A percentile compares a stretch with the other conserved stretches of the same genome.
Conservation (phyloP, 1,140 invertebrate species). For the Anagrus nilaparvatae region DNA sequence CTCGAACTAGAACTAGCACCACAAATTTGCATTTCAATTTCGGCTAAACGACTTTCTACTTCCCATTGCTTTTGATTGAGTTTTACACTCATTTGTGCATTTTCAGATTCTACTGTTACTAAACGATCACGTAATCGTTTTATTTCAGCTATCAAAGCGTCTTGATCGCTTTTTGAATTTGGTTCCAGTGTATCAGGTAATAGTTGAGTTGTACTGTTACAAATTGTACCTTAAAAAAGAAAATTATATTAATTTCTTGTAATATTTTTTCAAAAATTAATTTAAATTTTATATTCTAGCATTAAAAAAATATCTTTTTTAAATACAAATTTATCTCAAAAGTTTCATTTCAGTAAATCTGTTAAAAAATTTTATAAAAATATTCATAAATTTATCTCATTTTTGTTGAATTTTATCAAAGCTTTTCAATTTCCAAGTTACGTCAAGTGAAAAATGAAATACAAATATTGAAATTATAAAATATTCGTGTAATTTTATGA, state of each 20-base stretch:
- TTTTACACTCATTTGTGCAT: constrained; percentile 83
- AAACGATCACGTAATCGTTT: constrained; percentile 80
- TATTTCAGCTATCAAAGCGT: constrained; percentile 81
- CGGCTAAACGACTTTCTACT: constrained; percentile 84
- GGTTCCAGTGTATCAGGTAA: background rate
- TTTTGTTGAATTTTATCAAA: no score
- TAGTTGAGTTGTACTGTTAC: constrained; percentile 50
- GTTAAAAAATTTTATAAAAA: no score
- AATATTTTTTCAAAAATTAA: background rate
- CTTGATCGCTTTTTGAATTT: constrained; percentile 51
- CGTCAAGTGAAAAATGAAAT: no score
- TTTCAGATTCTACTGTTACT: constrained; percentile 83
- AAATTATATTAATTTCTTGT: background rate
- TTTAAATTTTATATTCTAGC: background rate
- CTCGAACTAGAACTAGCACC: constrained; percentile 68
- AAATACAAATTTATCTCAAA: no score
- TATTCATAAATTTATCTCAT: no score
- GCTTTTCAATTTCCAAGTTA: no score
- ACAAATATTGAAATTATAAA: no score
- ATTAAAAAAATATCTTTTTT: no score
- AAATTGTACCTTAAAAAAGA: constrained; percentile 35
- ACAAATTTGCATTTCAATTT: constrained; percentile 96
- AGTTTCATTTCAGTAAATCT: no score
- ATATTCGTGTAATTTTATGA: no score
- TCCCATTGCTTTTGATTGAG: constrained; percentile 93